Evolutionary conservation across 2,797 vertebrate genomes (phyloP).

Genomic region (Poecile montanus): DNA sequence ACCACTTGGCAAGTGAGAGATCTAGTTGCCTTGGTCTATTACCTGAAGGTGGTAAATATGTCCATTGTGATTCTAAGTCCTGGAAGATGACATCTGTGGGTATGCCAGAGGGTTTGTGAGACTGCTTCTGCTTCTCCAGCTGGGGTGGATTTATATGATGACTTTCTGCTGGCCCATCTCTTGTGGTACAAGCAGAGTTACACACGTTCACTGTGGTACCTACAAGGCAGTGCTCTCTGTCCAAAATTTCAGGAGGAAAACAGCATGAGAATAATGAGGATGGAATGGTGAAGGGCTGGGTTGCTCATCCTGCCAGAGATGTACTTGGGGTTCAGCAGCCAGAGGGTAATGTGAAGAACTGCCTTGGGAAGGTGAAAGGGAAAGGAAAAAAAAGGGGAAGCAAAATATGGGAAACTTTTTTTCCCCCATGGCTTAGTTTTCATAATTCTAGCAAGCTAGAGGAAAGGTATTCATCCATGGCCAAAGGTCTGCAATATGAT

Average conservation of each 20-base stretch:
- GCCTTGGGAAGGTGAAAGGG: background rate
- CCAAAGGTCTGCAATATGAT: background rate
- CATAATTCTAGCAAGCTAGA: background rate
- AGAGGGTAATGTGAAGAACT: background rate
- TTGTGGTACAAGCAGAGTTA: background rate
- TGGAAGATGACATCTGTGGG: background rate
- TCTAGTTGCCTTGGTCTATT: background rate
- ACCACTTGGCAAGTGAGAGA: background rate
- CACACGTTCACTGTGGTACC: fast-evolving
- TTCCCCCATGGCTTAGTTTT: background rate
- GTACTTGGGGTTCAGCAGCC: background rate
- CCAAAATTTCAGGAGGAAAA: background rate
- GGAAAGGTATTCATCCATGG: background rate
- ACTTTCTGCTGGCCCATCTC: background rate
- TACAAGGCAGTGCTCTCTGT: background rate
- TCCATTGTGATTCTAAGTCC: background rate
- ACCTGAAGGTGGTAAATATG: background rate
- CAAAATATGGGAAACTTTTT: background rate
- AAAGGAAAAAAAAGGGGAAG: background rate
- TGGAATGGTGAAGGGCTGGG: background rate
- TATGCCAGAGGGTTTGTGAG: background rate
- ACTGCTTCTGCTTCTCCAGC: background rate
- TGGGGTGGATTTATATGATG: background rate
- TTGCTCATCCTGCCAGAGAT: background rate
- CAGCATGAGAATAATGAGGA: background rate